These are phyloP conservation scores for Drosophila affinis DNA, from an alignment of 2,888 invertebrate genomes.

Conservation along the genomic window DNA sequence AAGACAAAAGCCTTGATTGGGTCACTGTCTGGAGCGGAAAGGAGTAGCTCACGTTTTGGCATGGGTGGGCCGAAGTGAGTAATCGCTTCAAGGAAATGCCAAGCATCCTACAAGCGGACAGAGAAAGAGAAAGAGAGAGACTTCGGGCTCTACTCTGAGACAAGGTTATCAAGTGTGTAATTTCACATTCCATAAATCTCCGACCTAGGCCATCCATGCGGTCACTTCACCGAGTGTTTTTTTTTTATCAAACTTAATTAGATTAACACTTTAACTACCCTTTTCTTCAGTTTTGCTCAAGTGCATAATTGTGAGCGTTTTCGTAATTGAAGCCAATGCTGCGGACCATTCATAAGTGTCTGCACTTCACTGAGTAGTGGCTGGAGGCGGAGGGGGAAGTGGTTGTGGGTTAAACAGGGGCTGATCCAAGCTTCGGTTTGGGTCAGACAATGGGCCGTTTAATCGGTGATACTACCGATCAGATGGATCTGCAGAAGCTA, in stretches of 20 bases:
- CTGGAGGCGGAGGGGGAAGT: not conserved
- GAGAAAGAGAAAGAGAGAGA: not conserved
- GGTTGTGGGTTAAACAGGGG: not conserved
- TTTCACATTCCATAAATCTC: conserved; percentile 16
- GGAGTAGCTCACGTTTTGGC: conserved; percentile 2
- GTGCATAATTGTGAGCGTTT: conserved; percentile 53
- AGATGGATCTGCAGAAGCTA: no score
- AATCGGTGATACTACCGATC: not conserved
- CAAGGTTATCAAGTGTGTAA: not conserved
- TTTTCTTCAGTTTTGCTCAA: conserved; percentile 31
- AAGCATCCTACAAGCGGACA: not conserved
- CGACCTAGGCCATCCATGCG: conserved; percentile 57
- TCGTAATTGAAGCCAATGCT: conserved; percentile 66
- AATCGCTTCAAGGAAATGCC: conserved; percentile 7
- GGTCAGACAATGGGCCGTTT: conserved; percentile 54
- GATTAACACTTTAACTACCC: conserved; percentile 76
- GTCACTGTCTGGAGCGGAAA: conserved; percentile 36
- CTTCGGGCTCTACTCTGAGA: not conserved
- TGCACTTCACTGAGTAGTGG: conserved; percentile 16
- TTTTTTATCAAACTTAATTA: conserved; percentile 66
- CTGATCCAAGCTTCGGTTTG: conserved; percentile 16
- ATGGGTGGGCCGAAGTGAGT: conserved; percentile 7
- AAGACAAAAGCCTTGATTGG: conserved; percentile 29
- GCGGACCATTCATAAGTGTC: conserved; percentile 40
- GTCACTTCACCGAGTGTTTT: conserved; percentile 51